Percentiles rank a stretch among this genome's conserved stretches.
Evolutionary conservation across 2,113 vertebrate species (phyloP).

Genomic region (Xiphophorus hellerii): DNA sequence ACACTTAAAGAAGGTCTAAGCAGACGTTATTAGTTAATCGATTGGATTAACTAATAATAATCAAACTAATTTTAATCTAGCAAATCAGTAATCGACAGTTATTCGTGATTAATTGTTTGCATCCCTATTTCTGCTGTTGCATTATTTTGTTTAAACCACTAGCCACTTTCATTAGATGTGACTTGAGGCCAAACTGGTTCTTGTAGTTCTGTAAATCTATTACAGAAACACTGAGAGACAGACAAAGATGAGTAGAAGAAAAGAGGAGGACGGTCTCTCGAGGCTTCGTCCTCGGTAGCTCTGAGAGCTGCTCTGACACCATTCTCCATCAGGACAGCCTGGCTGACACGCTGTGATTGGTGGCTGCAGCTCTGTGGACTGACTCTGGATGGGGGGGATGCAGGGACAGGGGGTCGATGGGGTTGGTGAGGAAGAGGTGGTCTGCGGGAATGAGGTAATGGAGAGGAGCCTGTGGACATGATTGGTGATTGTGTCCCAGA

Average conservation of each 20-base stretch:
- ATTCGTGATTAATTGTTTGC: too few relatives aligned
- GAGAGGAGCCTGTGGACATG: slow-evolving; percentile 33
- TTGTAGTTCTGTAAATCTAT: slow-evolving; percentile 31
- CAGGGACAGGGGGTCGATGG: slow-evolving; percentile 33
- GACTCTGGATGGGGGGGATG: slow-evolving; percentile 19
- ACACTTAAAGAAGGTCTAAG: too few relatives aligned
- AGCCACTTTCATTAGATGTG: slow-evolving; percentile 4
- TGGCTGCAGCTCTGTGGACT: slow-evolving; percentile 58
- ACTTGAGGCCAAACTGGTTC: slow-evolving; percentile 35
- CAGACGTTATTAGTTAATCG: too few relatives aligned
- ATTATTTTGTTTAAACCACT: slow-evolving; percentile 1
- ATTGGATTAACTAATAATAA: too few relatives aligned
- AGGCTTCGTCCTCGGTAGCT: slow-evolving; percentile 66
- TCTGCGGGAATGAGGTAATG: slow-evolving; percentile 46
- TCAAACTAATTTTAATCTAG: too few relatives aligned
- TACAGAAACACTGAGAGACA: slow-evolving; percentile 38
- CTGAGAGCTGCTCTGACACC: slow-evolving; percentile 76
- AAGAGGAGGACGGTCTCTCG: slow-evolving; percentile 59
- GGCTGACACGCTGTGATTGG: slow-evolving; percentile 80
- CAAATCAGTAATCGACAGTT: too few relatives aligned
- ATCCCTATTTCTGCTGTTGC: too few relatives aligned
- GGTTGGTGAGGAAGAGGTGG: slow-evolving; percentile 27
- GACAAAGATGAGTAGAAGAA: slow-evolving; percentile 34
- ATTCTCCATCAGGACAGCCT: slow-evolving; percentile 75
- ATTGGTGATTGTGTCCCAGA: slow-evolving; percentile 46